Evolutionary conservation across 1,140 invertebrate species (phyloP), one percentile per base, ranked within the genome.

Genomic region (Tachypleus tridentatus): DNA sequence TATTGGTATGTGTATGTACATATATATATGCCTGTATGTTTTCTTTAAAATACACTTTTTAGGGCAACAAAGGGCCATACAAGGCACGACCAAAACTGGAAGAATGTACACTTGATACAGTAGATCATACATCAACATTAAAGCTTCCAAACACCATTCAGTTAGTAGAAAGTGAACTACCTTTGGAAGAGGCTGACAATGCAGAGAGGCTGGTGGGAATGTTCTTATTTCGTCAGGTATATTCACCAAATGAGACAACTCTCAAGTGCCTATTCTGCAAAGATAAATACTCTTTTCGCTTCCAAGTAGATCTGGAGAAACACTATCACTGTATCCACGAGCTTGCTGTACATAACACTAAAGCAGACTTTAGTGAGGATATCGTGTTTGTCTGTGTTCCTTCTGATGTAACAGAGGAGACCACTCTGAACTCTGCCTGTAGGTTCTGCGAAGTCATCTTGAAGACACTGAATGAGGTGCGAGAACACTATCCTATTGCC

Each of bases 351-450:
- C 67, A 72, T 9, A 66, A 64, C 10, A 62, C 51, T 8, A 70
- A 72, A 57, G 72, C 72, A 7, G 70, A 73, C 29, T 49, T 73
- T 73, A 72, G 69, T 62, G 72, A 73, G 51, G 68, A 72, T 53
- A 72, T 72, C 29, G 72, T 73, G 4, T 73, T 73, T 66, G 70
- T 73, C 10, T 73, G 72, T 64, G 64, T 73, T 10, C 72, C 72
- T 54, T 58, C 64, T 62, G 64, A 72, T 56, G 66, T 67, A 3
- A 65, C 63, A 51, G 67, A 71, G 62, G 64, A 63, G 49, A 67
- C 66, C 4, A 62, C 64, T 61, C 29, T 29, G 11, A 73, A 73
- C 58, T 70, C 72, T 11, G 66, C 65, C 5, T 73, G 72, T 65
- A 69, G 72, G 11, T 73, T 73, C 56, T 73, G 72, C 67, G 65